Evolutionary conservation across 1,140 invertebrate genomes (phyloP).

Genomic region (Helicoverpa zea): DNA sequence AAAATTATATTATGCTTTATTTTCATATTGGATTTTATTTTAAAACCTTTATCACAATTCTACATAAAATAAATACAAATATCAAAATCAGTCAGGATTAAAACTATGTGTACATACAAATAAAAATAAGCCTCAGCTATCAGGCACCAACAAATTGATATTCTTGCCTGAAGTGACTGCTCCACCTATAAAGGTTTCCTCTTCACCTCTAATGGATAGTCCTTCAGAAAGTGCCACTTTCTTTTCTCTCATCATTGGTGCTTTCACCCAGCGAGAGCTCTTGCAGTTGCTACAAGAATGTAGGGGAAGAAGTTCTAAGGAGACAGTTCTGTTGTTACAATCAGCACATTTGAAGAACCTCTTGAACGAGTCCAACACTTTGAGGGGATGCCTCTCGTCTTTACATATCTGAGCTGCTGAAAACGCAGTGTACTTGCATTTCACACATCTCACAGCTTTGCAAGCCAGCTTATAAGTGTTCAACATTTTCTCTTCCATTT

Average conservation of each 20-base stretch:
- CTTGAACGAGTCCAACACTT: slow-evolving; percentile 93
- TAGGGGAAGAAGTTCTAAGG: slow-evolving; percentile 92
- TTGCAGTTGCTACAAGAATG: slow-evolving; percentile 93
- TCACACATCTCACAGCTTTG: slow-evolving; percentile 95
- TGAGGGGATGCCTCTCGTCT: slow-evolving; percentile 92
- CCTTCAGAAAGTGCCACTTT: slow-evolving; percentile 85
- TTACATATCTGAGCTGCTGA: slow-evolving; percentile 95
- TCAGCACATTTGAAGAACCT: slow-evolving; percentile 96
- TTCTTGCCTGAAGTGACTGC: slow-evolving; percentile 86
- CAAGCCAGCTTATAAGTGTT: slow-evolving; percentile 93
- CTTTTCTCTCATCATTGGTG: slow-evolving; percentile 93
- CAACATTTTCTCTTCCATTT: slow-evolving; percentile 97
- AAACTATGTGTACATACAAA: neutral
- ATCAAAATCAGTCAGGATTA: slow-evolving; percentile 33
- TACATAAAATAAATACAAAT: slow-evolving; percentile 32
- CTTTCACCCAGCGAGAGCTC: slow-evolving; percentile 91
- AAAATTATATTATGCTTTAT: slow-evolving; percentile 87
- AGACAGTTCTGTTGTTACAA: slow-evolving; percentile 94
- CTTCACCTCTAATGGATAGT: slow-evolving; percentile 91
- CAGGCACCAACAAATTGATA: slow-evolving; percentile 90
- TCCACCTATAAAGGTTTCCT: slow-evolving; percentile 90
- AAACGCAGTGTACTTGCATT: slow-evolving; percentile 96
- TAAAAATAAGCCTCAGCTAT: slow-evolving; percentile 62
- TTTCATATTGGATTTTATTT: slow-evolving; percentile 82
- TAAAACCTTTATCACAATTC: slow-evolving; percentile 51